Percentiles rank a stretch among this genome's conserved stretches.
Conservation (phyloP, 1,140 invertebrate genomes). For the Orchesella cincta region DNA sequence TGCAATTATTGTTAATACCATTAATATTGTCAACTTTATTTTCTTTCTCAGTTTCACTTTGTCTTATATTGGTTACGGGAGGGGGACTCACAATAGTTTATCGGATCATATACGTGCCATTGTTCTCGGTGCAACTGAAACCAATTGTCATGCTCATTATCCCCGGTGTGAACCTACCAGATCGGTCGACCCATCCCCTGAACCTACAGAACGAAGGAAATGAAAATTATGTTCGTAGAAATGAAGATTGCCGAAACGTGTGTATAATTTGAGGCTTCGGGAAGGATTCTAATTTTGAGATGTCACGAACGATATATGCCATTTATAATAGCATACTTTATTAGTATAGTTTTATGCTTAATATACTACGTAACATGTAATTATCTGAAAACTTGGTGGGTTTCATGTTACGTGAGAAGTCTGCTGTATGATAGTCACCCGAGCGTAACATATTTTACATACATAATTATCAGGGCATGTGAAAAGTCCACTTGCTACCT, state of each 20-base stretch:
- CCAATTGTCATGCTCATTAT: constrained; percentile 20
- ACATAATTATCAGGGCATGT: too few relatives aligned
- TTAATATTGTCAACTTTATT: neutral
- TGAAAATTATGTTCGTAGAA: too few relatives aligned
- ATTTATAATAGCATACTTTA: too few relatives aligned
- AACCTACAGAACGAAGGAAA: too few relatives aligned
- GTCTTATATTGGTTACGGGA: neutral
- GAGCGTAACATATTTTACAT: neutral
- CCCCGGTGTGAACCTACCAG: constrained; percentile 25
- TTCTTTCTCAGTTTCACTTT: constrained; percentile 7
- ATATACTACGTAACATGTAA: neutral
- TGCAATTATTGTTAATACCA: neutral
- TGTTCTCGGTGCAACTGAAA: constrained; percentile 13
- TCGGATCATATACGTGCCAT: constrained; percentile 26
- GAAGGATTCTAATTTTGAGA: too few relatives aligned
- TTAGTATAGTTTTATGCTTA: too few relatives aligned
- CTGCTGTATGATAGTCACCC: constrained; percentile 13
- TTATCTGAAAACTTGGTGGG: neutral
- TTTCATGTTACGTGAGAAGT: constrained; percentile 15
- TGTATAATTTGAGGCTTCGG: too few relatives aligned
- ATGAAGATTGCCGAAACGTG: too few relatives aligned
- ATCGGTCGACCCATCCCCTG: too few relatives aligned
- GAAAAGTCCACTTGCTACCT: too few relatives aligned
- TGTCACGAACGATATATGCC: too few relatives aligned
- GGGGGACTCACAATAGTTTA: constrained; percentile 1